Evolutionary conservation across 2,888 invertebrate species (phyloP), one percentile per base, ranked within the genome.

Genomic region (Hirtodrosophila histrioides): DNA sequence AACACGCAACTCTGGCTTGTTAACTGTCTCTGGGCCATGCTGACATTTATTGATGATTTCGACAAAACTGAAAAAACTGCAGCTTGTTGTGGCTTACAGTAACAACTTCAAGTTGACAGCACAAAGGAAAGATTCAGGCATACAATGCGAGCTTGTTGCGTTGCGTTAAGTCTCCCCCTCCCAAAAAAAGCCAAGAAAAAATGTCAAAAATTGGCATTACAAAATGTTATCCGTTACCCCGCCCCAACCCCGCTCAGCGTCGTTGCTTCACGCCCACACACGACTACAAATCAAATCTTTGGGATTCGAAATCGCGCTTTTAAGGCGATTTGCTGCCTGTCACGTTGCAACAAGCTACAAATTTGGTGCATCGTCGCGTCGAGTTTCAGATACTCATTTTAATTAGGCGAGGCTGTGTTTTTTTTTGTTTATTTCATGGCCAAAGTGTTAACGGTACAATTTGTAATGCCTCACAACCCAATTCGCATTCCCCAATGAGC

Each of bases 241-340:
- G 17, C 31, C 6, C 8, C 23, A 36, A 10, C 27, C 9, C 31
- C 11, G 33, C 10, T 44, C 51, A 71, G 46, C 10, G 46, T 17
- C 17, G 50, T 46, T 55, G 17, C 37, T 44, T 56, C 31, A 57
- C 70, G 49, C 75, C 56, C 75, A 78, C 78, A 62, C 44, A 65
- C 31, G 36, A 45, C n/a, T 29, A 17, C 36, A 41, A 36, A 23
- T 9, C 29, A 36, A 35, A 43, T 36, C n/a, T 9, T 39, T 23
- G 17, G 45, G 35, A 49, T 33, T 70, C 5, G 12, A 48, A 41
- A 46, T 61, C 49, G 56, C 44, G 51, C 56, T 60, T 17, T 78
- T 73, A 78, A 78, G 82, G 86, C 83, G 86, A 82, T 85, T 85
- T 82, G 85, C 37, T 37, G 63, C 23, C 56, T 78, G 79, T 72